Evolutionary conservation across 2,113 vertebrate genomes (phyloP).

Genomic region (Saccopteryx bilineata): DNA sequence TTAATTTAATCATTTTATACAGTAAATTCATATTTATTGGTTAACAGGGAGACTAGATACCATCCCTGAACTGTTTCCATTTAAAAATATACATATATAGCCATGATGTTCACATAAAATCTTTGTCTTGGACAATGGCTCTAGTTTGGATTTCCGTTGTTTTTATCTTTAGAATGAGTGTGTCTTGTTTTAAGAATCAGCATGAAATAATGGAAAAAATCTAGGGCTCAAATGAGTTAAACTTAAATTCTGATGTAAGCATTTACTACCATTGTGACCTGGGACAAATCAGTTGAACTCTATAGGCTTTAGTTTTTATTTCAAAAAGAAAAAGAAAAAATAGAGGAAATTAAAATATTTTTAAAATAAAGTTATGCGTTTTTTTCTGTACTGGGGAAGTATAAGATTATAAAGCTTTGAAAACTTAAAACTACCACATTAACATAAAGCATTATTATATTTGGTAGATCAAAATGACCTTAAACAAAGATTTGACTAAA

Average conservation of each 20-base stretch:
- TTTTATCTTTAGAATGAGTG: not conserved
- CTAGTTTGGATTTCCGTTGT: not conserved
- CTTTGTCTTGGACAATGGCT: not conserved
- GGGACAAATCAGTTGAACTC: not conserved
- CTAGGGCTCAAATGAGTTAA: not conserved
- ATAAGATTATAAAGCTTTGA: not conserved
- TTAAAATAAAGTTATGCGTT: not conserved
- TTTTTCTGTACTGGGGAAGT: not conserved
- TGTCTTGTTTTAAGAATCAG: not conserved
- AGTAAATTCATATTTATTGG: not conserved
- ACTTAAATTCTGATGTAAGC: not conserved
- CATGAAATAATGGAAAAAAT: not conserved
- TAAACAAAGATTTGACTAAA: constrained; percentile 15
- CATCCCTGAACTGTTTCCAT: not conserved
- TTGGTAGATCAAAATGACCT: not conserved
- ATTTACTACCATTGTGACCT: constrained; percentile 5
- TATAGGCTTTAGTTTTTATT: not conserved
- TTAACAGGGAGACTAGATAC: not conserved
- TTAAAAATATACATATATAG: not conserved
- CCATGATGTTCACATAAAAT: not conserved
- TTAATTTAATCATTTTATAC: not conserved
- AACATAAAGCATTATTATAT: not conserved
- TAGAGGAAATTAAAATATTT: not conserved
- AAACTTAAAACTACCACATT: not conserved
- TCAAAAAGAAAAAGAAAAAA: not conserved